phyloP scores from a whole-genome alignment of 2,888 invertebrate genomes.

The Cyclophora punctaria region DNA sequence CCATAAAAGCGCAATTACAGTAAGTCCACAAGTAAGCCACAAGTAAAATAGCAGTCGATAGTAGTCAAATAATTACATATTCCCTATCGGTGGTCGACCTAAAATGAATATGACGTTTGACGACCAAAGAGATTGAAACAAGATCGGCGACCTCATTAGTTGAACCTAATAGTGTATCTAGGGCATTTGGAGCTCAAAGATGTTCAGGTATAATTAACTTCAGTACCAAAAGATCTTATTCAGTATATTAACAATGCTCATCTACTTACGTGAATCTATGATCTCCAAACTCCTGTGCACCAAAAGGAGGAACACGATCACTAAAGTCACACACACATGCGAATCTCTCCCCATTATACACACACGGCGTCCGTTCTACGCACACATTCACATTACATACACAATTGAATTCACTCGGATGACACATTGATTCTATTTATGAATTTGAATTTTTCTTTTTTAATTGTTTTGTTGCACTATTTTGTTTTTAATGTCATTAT shows the following conservation, averaged over 20 bases:
- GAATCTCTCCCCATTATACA: conserved; percentile 45
- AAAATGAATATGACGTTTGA: no score
- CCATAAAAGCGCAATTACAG: no score
- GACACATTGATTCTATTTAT: conserved; percentile 46
- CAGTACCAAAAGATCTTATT: no score
- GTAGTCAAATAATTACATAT: no score
- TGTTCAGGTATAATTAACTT: no score
- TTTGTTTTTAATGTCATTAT: not conserved
- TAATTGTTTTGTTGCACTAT: conserved; percentile 10
- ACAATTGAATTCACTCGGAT: not conserved
- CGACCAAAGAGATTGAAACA: no score
- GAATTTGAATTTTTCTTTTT: conserved; percentile 10
- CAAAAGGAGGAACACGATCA: conserved; percentile 40
- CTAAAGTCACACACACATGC: conserved; percentile 37
- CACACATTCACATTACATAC: conserved; percentile 29
- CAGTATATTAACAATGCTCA: not conserved
- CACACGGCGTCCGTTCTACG: conserved; percentile 29
- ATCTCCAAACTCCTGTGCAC: conserved; percentile 54
- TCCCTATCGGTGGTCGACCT: no score
- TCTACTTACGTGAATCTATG: conserved; percentile 56
- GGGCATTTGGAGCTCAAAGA: no score
- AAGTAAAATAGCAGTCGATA: no score
- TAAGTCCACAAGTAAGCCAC: no score
- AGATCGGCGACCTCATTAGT: no score
- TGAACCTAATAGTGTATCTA: no score